Base-by-base conservation (phyloP, 1,140 invertebrate genomes). In the Dendrolimus punctatus region DNA sequence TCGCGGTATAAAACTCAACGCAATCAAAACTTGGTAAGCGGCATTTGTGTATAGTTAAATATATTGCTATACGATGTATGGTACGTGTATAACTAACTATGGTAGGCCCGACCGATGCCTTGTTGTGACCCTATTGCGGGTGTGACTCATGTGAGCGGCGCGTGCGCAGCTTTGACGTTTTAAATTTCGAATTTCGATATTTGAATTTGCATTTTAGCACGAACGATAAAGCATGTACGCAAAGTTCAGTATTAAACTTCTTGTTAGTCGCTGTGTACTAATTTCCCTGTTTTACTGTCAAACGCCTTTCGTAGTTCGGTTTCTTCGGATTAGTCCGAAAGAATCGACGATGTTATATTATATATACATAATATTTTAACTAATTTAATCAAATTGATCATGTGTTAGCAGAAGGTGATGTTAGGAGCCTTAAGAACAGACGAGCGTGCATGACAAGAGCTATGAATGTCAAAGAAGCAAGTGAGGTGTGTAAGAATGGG, bases 101-200 rank as follows among this genome's bases (percentile, higher is more conserved):
- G 57, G 69, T 58, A 64, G 57, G 68, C 61, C 57, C 62, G 66
- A 23, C 23, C 23, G 23, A 23, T 23, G 23, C 23, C 23, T 23
- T 62, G 66, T 71, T 71, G 74, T 81, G 78, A 79, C 78, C 76
- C 71, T 79, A 76, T 81, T 81, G 78, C 71, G 72, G 73, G 64
- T 73, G 64, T 80, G 77, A 79, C 55, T 79, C 76, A 79, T 66
- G 62, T 57, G 53, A 37, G 56, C 60, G 74, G 72, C 78, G 72
- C 76, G 76, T 77, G 76, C 78, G 73, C 74, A 73, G 66, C 59
- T 68, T 64, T 76, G 65, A 70, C 66, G 75, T 78, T 73, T 80
- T 67, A 74, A 75, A 76, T 78, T 80, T 76, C 62, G 67, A 65
- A 71, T 73, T 62, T 64, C 23, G 23, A 23, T 64, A 56, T 60